A percentile compares a stretch with the other conserved stretches of the same genome.
Evolutionary conservation across 2,113 vertebrate genomes (phyloP).

Genomic region (Psettodes erumei): DNA sequence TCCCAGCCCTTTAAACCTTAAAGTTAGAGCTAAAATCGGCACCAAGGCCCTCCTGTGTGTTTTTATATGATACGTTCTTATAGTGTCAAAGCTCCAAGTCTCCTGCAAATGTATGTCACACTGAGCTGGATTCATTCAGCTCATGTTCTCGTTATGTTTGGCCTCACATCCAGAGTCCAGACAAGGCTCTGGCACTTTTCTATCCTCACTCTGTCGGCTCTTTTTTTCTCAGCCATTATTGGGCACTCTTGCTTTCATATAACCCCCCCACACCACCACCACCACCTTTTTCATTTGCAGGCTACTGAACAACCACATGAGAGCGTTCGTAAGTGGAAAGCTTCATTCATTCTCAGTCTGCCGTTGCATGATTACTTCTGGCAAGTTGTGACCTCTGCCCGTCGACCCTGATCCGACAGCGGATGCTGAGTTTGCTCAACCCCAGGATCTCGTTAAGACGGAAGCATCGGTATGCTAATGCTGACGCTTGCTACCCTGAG

Average conservation of each 20-base stretch:
- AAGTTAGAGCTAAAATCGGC: too few relatives aligned
- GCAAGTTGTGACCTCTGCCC: conserved; percentile 63
- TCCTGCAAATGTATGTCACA: too few relatives aligned
- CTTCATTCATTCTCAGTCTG: conserved; percentile 37
- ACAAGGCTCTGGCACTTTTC: conserved; percentile 4
- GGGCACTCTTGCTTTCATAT: conserved; percentile 12
- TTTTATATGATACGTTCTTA: too few relatives aligned
- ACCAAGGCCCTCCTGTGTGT: too few relatives aligned
- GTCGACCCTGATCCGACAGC: conserved; percentile 48
- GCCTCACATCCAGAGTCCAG: not conserved
- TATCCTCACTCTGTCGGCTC: not conserved
- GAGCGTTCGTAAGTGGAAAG: conserved; percentile 26
- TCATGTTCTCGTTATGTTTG: conserved; percentile 2
- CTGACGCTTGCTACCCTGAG: conserved; percentile 8
- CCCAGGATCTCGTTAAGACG: conserved; percentile 46
- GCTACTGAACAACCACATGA: conserved; percentile 12
- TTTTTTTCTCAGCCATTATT: not conserved
- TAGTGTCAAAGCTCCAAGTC: too few relatives aligned
- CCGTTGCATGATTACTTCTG: conserved; percentile 53
- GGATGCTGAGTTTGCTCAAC: conserved; percentile 58
- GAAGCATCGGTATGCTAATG: conserved; percentile 9
- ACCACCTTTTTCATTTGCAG: conserved; percentile 12
- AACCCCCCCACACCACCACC: conserved; percentile 2
- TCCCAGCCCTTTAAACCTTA: too few relatives aligned
- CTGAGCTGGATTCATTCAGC: too few relatives aligned